Evolutionary conservation across 2,113 vertebrate genomes (phyloP).

Genomic region (Alligator mississippiensis): DNA sequence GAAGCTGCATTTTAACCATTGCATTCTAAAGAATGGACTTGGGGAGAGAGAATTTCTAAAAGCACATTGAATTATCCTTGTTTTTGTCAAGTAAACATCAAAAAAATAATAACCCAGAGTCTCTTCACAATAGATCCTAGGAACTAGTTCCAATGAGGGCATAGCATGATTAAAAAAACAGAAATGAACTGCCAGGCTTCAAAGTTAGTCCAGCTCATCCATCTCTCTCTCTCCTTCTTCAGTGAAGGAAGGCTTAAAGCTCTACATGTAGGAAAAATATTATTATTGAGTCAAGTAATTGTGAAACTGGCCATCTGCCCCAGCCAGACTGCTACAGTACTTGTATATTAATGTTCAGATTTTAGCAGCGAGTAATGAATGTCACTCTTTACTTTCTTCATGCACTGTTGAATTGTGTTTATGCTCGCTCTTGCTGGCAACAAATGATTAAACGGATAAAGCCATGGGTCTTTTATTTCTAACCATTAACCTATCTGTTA

Average conservation of each 20-base stretch:
- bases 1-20: constrained; percentile 8
- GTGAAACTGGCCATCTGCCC: constrained; percentile 44
- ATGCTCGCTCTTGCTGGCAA: constrained; percentile 61
- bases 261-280: constrained; percentile 24
- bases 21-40: neutral
- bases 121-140: neutral
- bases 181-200: neutral
- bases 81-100: neutral
- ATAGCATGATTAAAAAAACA: neutral
- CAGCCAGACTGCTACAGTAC: constrained; percentile 55
- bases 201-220: neutral
- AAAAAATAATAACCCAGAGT: neutral
- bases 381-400: constrained; percentile 49
- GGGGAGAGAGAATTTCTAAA: neutral
- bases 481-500: constrained; percentile 78
- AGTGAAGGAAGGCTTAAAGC: constrained; percentile 8
- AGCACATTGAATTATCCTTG: rapidly evolving
- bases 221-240: constrained; percentile 8
- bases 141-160: neutral
- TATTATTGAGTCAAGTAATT: constrained; percentile 39
- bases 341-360: constrained; percentile 53
- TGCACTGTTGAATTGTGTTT: constrained; percentile 61
- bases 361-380: constrained; percentile 42
- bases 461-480: constrained; percentile 72
- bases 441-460: constrained; percentile 72